Conservation (phyloP, 2,888 invertebrate species). For the Arctia plantaginis region DNA sequence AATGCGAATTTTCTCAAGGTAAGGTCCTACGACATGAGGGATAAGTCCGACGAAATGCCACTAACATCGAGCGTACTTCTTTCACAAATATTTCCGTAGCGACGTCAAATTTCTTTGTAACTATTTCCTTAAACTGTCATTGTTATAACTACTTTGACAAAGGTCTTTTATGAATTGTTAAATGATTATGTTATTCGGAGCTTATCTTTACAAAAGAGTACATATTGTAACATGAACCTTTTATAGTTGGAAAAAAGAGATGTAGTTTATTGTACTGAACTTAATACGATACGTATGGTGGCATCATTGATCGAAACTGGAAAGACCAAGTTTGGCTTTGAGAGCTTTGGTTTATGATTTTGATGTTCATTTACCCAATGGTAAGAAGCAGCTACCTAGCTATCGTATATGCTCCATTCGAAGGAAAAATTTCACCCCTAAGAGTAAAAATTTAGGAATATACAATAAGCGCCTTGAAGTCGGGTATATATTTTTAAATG, state of each 20-base stretch:
- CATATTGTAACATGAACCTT: neutral
- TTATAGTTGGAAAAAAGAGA: neutral
- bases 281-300: too few species aligned
- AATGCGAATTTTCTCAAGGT: conserved; percentile 29
- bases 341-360: too few species aligned
- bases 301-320: too few species aligned
- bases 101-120: neutral
- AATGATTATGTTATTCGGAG: neutral
- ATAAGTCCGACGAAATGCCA: conserved; percentile 7
- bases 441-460: too few species aligned
- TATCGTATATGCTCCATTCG: too few species aligned
- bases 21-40: conserved; percentile 5
- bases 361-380: too few species aligned
- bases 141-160: neutral
- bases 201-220: neutral
- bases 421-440: too few species aligned
- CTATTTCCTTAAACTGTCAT: conserved; percentile 1
- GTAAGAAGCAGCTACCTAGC: too few species aligned
- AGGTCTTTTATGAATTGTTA: neutral
- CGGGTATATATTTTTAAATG: too few species aligned
- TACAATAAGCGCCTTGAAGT: too few species aligned
- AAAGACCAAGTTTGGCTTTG: too few species aligned
- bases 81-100: neutral
- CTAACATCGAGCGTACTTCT: conserved; percentile 2
- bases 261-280: neutral